Evolutionary conservation across 2,113 vertebrate species (phyloP).

Genomic region (Proteles cristata): DNA sequence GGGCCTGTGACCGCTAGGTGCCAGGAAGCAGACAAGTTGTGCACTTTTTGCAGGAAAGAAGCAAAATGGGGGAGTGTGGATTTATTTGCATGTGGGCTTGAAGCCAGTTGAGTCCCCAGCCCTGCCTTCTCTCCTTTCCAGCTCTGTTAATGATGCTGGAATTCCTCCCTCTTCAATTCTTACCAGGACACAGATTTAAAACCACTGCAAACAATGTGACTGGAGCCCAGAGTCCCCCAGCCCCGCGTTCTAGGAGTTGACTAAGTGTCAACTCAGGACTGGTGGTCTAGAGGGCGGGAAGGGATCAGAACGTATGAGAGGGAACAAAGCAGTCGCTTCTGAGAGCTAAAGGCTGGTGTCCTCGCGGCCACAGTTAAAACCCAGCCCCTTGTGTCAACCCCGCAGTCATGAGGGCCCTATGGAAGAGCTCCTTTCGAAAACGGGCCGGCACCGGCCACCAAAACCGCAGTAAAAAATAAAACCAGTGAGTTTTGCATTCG

Average conservation of each 20-base stretch:
- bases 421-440: background rate
- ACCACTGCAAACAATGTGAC: constrained; percentile 55
- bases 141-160: background rate
- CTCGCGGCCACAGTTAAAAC: background rate
- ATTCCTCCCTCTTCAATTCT: constrained; percentile 57
- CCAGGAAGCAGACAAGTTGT: background rate
- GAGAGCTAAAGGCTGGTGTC: constrained; percentile 55
- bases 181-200: constrained; percentile 45
- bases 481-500: background rate
- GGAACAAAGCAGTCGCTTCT: constrained; percentile 73
- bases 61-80: background rate
- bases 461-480: background rate
- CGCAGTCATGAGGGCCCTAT: fast-evolving
- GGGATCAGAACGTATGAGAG: background rate
- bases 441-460: background rate
- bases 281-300: constrained; percentile 37
- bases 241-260: background rate
- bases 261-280: background rate
- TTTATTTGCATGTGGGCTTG: background rate
- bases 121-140: background rate
- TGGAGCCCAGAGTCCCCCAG: background rate
- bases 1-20: fast-evolving
- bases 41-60: background rate
- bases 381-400: background rate
- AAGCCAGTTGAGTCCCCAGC: background rate